Percentiles rank a stretch among this genome's conserved stretches.
Evolutionary conservation across 2,797 vertebrate genomes (phyloP).

Genomic region (Denticeps clupeoides): DNA sequence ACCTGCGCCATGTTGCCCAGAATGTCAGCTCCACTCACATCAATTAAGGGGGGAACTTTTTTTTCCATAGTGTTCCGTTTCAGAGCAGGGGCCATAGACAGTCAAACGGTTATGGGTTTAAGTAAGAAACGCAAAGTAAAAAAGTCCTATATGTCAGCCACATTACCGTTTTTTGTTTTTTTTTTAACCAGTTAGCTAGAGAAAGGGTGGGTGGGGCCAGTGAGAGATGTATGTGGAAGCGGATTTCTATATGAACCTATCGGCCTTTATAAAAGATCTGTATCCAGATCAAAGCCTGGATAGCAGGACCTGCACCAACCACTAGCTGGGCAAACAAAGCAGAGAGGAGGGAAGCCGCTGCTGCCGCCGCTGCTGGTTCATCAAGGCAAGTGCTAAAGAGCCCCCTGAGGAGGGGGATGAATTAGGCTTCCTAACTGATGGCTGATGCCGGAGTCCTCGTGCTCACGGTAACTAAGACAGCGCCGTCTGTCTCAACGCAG

Average conservation of each 20-base stretch:
- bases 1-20: slow-evolving; percentile 59
- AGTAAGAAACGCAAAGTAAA: no score
- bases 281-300: no score
- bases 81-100: neutral
- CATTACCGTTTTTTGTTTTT: no score
- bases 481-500: slow-evolving; percentile 20
- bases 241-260: no score
- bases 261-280: no score
- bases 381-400: neutral
- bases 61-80: no score
- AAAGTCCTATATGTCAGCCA: no score
- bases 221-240: no score
- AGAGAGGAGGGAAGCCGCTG: neutral
- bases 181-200: no score
- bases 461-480: slow-evolving; percentile 27
- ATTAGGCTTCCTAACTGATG: slow-evolving; percentile 31
- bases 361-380: neutral
- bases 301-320: no score
- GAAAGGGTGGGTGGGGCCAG: no score
- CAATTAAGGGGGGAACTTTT: slow-evolving; percentile 52
- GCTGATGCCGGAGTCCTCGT: slow-evolving; percentile 25
- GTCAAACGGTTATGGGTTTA: no score
- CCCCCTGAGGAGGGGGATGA: slow-evolving; percentile 7
- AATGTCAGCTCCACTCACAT: slow-evolving; percentile 63
- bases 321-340: neutral